Conservation (phyloP, 2,113 vertebrate genomes). For the Nibea albiflora region DNA sequence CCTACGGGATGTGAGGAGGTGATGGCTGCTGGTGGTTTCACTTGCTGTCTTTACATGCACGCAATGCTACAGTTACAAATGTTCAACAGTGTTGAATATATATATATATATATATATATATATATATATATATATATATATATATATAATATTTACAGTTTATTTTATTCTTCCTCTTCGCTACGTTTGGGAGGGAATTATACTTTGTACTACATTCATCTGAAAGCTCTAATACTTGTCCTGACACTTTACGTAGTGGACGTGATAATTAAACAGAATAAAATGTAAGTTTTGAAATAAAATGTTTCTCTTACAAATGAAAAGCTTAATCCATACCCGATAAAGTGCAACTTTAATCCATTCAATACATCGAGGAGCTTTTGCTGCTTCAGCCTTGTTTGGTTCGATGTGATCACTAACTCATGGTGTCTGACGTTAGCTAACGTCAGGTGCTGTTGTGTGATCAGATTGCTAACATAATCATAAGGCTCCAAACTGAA, state of each 20-base stretch:
- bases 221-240: not conserved
- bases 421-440: not conserved
- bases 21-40: constrained; percentile 11
- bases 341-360: not conserved
- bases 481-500: not conserved
- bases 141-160: constrained; percentile 2
- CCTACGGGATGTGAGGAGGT: constrained; percentile 9
- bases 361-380: not conserved
- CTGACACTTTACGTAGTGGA: not conserved
- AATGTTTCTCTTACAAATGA: not conserved
- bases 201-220: not conserved
- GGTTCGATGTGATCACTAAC: not conserved
- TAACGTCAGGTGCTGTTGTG: not conserved
- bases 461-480: not conserved
- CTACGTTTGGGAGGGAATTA: not conserved
- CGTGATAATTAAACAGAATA: not conserved
- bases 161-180: not conserved
- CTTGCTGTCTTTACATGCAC: constrained; percentile 8
- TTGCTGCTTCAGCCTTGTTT: not conserved
- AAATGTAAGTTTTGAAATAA: not conserved
- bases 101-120: too few species aligned
- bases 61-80: not conserved
- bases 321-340: not conserved
- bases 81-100: too few species aligned
- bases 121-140: too few species aligned